Conservation (phyloP, 1,140 invertebrate species). For the Pseudomyrmex sp. region DNA sequence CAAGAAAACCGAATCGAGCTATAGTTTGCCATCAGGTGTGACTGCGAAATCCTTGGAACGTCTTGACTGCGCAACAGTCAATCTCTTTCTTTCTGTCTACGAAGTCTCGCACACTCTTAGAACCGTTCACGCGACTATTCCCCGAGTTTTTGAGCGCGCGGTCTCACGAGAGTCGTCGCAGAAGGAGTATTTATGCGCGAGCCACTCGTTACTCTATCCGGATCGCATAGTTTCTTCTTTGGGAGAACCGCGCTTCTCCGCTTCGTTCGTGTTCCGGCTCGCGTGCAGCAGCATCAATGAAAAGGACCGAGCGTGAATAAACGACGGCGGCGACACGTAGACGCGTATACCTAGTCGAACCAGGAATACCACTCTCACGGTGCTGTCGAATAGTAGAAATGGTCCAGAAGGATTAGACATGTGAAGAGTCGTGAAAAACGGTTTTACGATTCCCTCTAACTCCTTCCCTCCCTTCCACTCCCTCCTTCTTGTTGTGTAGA, state of each 20-base stretch:
- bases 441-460: neutral
- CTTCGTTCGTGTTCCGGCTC: constrained; percentile 15
- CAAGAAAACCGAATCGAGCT: constrained; percentile 55
- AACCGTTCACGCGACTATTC: constrained; percentile 12
- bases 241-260: constrained; percentile 69
- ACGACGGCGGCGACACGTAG: constrained; percentile 42
- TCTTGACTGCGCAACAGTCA: constrained; percentile 64
- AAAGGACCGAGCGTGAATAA: constrained; percentile 82
- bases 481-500: neutral
- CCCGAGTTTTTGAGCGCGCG: constrained; percentile 55
- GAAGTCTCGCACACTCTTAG: constrained; percentile 39
- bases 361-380: constrained; percentile 83
- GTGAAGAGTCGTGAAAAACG: constrained; percentile 24
- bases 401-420: neutral
- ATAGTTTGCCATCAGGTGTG: constrained; percentile 74
- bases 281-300: constrained; percentile 80
- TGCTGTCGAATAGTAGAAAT: constrained; percentile 49
- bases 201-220: constrained; percentile 83
- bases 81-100: constrained; percentile 44
- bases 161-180: constrained; percentile 45
- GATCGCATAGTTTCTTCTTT: constrained; percentile 80
- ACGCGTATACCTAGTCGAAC: constrained; percentile 24
- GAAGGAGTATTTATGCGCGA: constrained; percentile 71
- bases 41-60: constrained; percentile 80
- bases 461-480: too few relatives aligned